Percentiles rank a stretch among this genome's conserved stretches.
phyloP scores from a whole-genome alignment of 30 jellyfish, hydroid and myxozoan genomes.

The Cassiopea andromeda region DNA sequence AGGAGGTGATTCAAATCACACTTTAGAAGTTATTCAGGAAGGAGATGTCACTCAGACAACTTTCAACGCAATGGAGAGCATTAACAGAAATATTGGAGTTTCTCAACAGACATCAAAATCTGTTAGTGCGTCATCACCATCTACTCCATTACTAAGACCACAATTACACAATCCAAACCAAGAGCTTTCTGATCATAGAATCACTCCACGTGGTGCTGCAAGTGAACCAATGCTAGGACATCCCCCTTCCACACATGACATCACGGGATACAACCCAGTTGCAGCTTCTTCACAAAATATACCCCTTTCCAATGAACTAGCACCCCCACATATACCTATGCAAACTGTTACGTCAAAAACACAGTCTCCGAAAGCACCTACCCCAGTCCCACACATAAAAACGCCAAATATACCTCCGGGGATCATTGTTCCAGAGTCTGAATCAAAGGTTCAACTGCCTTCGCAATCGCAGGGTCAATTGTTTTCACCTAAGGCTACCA shows the following conservation, averaged over 20 bases:
- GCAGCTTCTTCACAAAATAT: background rate
- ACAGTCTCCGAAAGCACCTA: slow-evolving; percentile 3
- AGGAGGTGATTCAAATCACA: slow-evolving; percentile 15
- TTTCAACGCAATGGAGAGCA: slow-evolving; percentile 37
- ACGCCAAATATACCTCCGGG: background rate
- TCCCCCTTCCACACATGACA: background rate
- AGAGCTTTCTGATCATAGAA: background rate
- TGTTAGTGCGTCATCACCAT: background rate
- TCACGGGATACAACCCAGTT: too few relatives aligned
- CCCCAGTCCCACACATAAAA: background rate
- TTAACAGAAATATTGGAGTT: slow-evolving; percentile 26
- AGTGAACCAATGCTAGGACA: too few relatives aligned
- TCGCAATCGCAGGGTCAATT: slow-evolving; percentile 25
- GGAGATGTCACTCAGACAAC: slow-evolving; percentile 61
- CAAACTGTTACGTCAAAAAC: background rate
- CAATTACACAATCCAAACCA: background rate
- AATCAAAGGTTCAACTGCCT: background rate
- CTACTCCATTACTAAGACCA: slow-evolving; percentile 2
- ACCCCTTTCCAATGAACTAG: background rate
- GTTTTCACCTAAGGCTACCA: slow-evolving; percentile 44
- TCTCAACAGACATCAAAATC: slow-evolving; percentile 2
- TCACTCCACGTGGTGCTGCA: background rate
- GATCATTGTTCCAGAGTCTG: slow-evolving; percentile 6
- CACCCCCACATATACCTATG: background rate
- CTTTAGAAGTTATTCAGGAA: slow-evolving; percentile 67